A percentile compares a stretch with the other conserved stretches of the same genome.
Evolutionary conservation across 2,797 vertebrate genomes (phyloP).

Genomic region (Tolypeutes matacus): DNA sequence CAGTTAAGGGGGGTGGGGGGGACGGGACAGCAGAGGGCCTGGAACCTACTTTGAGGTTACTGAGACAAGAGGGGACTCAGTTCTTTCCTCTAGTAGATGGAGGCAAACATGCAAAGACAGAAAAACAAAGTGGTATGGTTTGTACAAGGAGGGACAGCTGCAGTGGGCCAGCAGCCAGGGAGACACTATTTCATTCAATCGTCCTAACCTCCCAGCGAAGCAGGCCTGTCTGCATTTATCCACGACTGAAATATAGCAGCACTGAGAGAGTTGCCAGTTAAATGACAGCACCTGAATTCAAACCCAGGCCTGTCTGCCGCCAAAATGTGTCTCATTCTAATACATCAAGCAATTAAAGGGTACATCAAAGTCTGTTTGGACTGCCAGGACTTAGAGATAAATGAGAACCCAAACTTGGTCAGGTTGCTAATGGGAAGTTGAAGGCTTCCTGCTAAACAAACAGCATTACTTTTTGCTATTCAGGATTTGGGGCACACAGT

Average conservation of each 20-base stretch:
- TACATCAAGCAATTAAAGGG: rapidly evolving
- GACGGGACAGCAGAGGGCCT: too few relatives aligned
- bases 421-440: slow-evolving; percentile 43
- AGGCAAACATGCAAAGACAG: background rate
- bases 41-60: background rate
- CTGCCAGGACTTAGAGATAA: background rate
- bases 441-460: slow-evolving; percentile 64
- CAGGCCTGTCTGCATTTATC: background rate
- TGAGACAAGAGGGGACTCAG: background rate
- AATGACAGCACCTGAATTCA: background rate
- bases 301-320: background rate
- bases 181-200: rapidly evolving
- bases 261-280: background rate
- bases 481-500: slow-evolving; percentile 52
- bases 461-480: slow-evolving; percentile 32
- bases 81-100: background rate
- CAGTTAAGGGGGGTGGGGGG: too few relatives aligned
- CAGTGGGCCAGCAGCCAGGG: rapidly evolving
- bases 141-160: background rate
- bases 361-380: background rate
- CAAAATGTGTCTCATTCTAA: background rate
- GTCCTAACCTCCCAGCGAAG: background rate
- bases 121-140: background rate
- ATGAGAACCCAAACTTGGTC: slow-evolving; percentile 36
- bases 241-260: too few relatives aligned